Conservation (phyloP, 2,888 invertebrate genomes). For the Hartigia nigra region DNA sequence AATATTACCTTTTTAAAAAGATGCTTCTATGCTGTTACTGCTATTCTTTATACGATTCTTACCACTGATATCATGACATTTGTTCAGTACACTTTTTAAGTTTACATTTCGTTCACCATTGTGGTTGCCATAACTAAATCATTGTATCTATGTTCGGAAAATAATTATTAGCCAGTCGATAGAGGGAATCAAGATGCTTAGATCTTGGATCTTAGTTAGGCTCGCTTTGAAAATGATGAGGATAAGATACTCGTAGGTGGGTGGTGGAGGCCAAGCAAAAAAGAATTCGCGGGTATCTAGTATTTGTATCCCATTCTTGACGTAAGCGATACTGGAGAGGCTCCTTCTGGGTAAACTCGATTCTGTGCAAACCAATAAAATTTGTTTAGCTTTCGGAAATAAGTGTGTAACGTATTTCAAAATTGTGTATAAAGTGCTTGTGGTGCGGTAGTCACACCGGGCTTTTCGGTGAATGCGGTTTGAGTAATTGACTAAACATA, state of each 20-base stretch:
- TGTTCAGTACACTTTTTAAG: neutral
- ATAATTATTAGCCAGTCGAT: neutral
- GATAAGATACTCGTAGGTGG: neutral
- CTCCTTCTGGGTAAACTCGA: conserved; percentile 6
- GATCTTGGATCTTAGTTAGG: neutral
- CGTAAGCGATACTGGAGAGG: neutral
- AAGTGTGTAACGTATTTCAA: conserved; percentile 1
- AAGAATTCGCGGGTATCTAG: neutral
- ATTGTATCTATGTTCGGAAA: neutral
- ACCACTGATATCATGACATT: neutral
- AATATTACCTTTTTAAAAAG: neutral
- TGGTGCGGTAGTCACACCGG: neutral
- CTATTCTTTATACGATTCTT: neutral
- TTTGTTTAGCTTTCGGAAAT: conserved; percentile 6
- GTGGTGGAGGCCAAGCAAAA: neutral
- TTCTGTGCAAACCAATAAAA: conserved; percentile 7
- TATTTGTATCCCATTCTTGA: conserved; percentile 1
- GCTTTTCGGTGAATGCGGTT: conserved; percentile 5
- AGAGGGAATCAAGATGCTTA: neutral
- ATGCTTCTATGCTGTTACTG: neutral
- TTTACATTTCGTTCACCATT: neutral
- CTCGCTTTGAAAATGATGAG: neutral
- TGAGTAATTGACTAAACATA: conserved; percentile 13
- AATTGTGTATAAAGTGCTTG: neutral
- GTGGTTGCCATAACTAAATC: neutral